These are phyloP conservation scores for Chloromyia formosa DNA, from an alignment of 2,888 invertebrate species.

Conservation along the genomic window DNA sequence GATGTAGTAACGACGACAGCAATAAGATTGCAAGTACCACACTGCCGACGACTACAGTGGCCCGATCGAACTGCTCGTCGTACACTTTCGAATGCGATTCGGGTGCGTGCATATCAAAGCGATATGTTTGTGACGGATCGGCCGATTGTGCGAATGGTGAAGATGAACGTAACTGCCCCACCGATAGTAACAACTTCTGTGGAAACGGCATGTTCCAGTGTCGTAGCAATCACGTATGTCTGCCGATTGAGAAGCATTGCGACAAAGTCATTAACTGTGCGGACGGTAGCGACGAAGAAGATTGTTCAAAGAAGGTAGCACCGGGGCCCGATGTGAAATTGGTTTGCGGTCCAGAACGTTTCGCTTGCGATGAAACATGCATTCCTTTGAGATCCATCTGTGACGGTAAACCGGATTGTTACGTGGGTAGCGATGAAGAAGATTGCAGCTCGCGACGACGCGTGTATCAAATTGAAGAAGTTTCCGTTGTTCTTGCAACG, in stretches of 20 bases:
- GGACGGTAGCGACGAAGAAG: conserved; percentile 67
- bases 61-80: conserved; percentile 58
- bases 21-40: conserved; percentile 42
- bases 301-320: conserved; percentile 58
- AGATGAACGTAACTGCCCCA: conserved; percentile 69
- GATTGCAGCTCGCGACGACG: conserved; percentile 67
- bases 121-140: conserved; percentile 67
- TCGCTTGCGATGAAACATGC: conserved; percentile 71
- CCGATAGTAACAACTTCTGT: conserved; percentile 56
- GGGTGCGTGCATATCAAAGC: conserved; percentile 70
- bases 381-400: conserved; percentile 71
- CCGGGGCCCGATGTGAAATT: conserved; percentile 29
- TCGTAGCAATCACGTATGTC: conserved; percentile 70
- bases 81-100: conserved; percentile 53
- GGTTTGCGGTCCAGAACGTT: conserved; percentile 62
- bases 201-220: conserved; percentile 68
- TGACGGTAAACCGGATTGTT: conserved; percentile 75
- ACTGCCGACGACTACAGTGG: conserved; percentile 56
- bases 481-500: conserved; percentile 72
- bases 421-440: conserved; percentile 78
- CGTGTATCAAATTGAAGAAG: conserved; percentile 68
- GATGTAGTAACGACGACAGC: conserved; percentile 63
- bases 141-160: conserved; percentile 70
- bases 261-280: conserved; percentile 67
- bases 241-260: conserved; percentile 65